Conservation (phyloP, 2,888 invertebrate species). For the Drosophila putrida region DNA sequence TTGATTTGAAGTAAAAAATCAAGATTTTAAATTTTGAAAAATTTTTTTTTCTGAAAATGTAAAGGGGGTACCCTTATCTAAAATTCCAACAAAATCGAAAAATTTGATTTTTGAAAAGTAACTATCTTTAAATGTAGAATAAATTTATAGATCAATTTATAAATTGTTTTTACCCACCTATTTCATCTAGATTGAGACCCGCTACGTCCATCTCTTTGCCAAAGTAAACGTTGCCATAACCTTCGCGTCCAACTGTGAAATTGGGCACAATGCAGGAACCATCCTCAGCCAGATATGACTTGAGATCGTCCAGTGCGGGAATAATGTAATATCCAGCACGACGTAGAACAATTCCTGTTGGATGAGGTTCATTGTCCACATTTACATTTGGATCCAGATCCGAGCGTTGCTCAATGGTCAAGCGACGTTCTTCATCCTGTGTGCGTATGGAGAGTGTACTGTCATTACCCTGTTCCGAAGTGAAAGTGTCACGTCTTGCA, state of each 20-base stretch:
- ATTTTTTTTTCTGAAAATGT: no score
- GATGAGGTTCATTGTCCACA: slow-evolving; percentile 86
- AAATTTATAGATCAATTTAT: no score
- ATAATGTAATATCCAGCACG: slow-evolving; percentile 96
- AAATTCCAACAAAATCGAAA: no score
- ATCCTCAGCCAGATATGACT: slow-evolving; percentile 89
- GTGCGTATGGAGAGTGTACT: slow-evolving; percentile 74
- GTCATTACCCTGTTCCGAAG: slow-evolving; percentile 74
- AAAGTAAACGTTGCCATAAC: slow-evolving; percentile 96
- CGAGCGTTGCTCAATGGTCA: slow-evolving; percentile 55
- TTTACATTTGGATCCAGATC: slow-evolving; percentile 16
- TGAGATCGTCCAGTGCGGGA: slow-evolving; percentile 93
- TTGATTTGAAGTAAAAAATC: no score
- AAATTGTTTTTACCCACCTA: slow-evolving; percentile 86
- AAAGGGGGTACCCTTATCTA: no score
- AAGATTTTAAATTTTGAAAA: no score
- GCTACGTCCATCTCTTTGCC: slow-evolving; percentile 94
- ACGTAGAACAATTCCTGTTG: slow-evolving; percentile 91
- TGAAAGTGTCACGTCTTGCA: slow-evolving; percentile 66
- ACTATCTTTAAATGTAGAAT: no score
- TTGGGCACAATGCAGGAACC: slow-evolving; percentile 94
- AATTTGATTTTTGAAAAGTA: no score
- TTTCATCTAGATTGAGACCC: slow-evolving; percentile 93
- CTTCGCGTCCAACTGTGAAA: slow-evolving; percentile 94
- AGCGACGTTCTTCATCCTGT: slow-evolving; percentile 65